A percentile compares a stretch with the other conserved stretches of the same genome.
Evolutionary conservation across 1,140 invertebrate species (phyloP).

Genomic region (Eueides isabella): DNA sequence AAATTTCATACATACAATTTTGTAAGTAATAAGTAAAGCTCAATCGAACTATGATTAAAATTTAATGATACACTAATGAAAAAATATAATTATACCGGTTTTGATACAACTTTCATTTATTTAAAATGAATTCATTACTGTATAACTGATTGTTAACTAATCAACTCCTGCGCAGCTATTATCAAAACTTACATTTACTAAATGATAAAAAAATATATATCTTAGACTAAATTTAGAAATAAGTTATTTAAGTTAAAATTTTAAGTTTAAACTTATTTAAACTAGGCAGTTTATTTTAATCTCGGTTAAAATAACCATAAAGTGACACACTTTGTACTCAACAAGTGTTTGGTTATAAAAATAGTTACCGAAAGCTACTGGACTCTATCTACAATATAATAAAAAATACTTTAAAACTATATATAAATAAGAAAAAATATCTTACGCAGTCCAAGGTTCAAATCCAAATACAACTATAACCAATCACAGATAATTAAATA

Average conservation of each 20-base stretch:
- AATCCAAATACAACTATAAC: constrained; percentile 4
- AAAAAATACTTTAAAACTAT: not conserved
- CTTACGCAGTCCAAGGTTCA: not conserved
- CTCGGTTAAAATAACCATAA: not conserved
- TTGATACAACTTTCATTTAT: not conserved
- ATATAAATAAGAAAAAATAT: not conserved
- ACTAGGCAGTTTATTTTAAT: not conserved
- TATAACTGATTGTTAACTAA: not conserved
- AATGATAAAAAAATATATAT: not conserved
- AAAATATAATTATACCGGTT: too few species aligned
- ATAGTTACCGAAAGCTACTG: constrained; percentile 2
- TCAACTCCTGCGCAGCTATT: constrained; percentile 5
- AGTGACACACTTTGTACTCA: not conserved
- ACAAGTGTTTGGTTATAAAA: not conserved
- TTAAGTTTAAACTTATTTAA: not conserved
- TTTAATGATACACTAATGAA: too few species aligned
- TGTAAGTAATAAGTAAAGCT: too few species aligned
- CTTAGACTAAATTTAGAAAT: not conserved
- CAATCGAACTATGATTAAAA: too few species aligned
- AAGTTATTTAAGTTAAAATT: not conserved
- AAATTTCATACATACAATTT: too few species aligned
- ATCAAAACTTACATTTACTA: not conserved
- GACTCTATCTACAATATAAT: not conserved
- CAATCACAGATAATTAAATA: constrained; percentile 42
- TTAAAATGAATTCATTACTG: not conserved